Percentiles rank a stretch among this genome's conserved stretches.
Conservation (phyloP, 2,888 invertebrate species). For the Aporophyla nigra region DNA sequence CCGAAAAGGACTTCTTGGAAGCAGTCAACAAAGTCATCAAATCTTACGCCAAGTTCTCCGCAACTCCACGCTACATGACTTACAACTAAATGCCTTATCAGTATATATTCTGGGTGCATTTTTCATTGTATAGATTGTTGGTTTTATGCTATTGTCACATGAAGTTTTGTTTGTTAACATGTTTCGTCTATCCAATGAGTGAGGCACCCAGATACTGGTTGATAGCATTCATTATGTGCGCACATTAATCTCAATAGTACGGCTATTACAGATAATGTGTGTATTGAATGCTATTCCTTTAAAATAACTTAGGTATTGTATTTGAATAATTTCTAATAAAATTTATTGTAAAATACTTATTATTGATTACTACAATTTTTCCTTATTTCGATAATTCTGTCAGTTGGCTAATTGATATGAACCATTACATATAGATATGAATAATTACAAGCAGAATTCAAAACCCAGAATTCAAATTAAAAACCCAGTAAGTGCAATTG, state of each 20-base stretch:
- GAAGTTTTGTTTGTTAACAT: constrained; percentile 24
- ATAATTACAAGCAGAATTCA: too few relatives aligned
- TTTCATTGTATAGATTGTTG: constrained; percentile 46
- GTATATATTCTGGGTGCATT: constrained; percentile 38
- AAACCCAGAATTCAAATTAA: too few relatives aligned
- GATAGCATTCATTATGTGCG: constrained; percentile 20
- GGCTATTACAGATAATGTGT: background rate
- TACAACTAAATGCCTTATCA: constrained; percentile 93
- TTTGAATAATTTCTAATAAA: constrained; percentile 64
- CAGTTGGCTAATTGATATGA: background rate
- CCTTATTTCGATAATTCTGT: background rate
- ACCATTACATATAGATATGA: background rate
- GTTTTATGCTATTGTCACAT: constrained; percentile 28
- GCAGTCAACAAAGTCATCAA: constrained; percentile 99
- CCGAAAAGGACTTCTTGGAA: constrained; percentile 99
- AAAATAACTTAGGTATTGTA: constrained; percentile 60
- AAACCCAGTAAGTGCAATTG: too few relatives aligned
- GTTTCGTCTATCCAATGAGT: constrained; percentile 36
- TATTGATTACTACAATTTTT: background rate
- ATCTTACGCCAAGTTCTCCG: constrained; percentile 98
- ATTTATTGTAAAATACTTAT: constrained; percentile 44
- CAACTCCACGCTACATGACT: constrained; percentile 98
- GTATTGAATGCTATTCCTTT: constrained; percentile 23
- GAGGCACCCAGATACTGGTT: constrained; percentile 21
- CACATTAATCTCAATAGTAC: background rate